Evolutionary conservation across 2,888 invertebrate species (phyloP), one percentile per base, ranked within the genome.

Genomic region (Aphidius colemani): DNA sequence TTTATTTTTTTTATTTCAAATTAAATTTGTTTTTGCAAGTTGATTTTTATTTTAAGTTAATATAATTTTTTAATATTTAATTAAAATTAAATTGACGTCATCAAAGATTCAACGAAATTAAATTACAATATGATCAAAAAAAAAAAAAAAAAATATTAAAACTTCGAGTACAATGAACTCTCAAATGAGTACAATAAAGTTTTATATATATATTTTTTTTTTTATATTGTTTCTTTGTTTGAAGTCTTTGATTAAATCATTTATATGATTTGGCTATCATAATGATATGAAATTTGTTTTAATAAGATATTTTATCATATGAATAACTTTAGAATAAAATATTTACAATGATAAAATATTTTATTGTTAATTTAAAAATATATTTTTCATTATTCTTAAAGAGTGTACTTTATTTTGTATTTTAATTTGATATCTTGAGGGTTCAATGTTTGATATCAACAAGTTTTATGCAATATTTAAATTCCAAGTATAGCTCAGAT

Each of bases 231-330:
- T 63, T 59, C 64, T 49, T 61, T 44, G 72, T 73, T 74, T 72
- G 70, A 66, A 59, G 69, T 68, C 66, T 65, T 55, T 45, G 30
- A 39, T 44, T 53, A 11, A 72, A 74, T 71, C 66, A 67, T 74
- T 63, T 72, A 58, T 58, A 48, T 18, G 46, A 69, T 69, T 62
- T 62, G 64, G 51, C 51, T 67, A 65, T 60, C 59, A 61, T 65
- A 70, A 70, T 67, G 61, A 67, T 66, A 70, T 59, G 67, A 60
- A 63, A 68, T 68, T 67, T 61, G 59, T 68, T 56, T 62, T 59
- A 18, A 18, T 18, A 30, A 30, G 30, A 30, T 30, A 30, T 30
- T 30, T 30, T 30, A 30, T 30, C 30, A 30, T 30, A 5, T 30
- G 3, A 30, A 30, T 30, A 30, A 30, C 5, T 30, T 30, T 30